Percentiles rank a stretch among this genome's conserved stretches.
Evolutionary conservation across 2,113 vertebrate genomes (phyloP).

Genomic region (Myotis brandtii): DNA sequence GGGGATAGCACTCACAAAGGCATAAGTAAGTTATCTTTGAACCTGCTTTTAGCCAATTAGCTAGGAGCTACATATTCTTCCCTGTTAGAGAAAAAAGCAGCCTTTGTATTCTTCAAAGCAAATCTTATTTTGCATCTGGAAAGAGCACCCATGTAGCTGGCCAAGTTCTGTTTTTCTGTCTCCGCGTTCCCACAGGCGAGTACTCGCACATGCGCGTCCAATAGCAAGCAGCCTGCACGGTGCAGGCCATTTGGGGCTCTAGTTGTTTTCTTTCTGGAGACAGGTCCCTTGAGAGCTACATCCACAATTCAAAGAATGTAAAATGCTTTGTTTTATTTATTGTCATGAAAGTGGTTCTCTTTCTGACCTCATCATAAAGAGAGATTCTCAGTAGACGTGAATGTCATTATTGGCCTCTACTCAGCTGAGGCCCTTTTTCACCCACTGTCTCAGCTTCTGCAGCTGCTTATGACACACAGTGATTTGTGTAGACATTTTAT

Average conservation of each 20-base stretch:
- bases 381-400: conserved; percentile 23
- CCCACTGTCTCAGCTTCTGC: not conserved
- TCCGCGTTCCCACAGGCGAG: conserved; percentile 47
- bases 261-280: conserved; percentile 68
- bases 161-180: conserved; percentile 33
- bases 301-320: conserved; percentile 61
- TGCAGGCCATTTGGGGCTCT: not conserved
- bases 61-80: not conserved
- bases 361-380: conserved; percentile 39
- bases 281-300: conserved; percentile 70
- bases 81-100: not conserved
- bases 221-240: conserved; percentile 57
- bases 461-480: not conserved
- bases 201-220: not conserved
- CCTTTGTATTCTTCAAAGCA: conserved; percentile 8
- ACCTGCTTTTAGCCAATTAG: conserved; percentile 10
- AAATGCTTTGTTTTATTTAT: conserved; percentile 61
- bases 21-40: not conserved
- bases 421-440: not conserved
- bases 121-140: conserved; percentile 45
- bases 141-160: not conserved
- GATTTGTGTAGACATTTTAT: not conserved
- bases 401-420: not conserved
- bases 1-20: not conserved
- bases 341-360: conserved; percentile 57